These are phyloP conservation scores for Amphipyra berbera DNA, from an alignment of 2,888 invertebrate species.

Conservation along the genomic window DNA sequence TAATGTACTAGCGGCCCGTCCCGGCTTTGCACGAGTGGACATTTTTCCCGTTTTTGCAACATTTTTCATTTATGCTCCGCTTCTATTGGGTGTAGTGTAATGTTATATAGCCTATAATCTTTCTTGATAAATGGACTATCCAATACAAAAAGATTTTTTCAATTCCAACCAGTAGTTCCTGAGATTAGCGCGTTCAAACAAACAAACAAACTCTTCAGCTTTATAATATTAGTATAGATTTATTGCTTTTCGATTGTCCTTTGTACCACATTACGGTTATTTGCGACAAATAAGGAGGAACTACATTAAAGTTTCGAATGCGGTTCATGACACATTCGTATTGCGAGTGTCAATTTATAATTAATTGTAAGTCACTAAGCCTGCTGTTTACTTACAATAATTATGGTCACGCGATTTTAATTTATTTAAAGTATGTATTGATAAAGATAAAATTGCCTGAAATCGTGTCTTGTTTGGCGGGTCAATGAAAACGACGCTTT, in stretches of 20 bases:
- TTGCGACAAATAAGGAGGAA: constrained; percentile 18
- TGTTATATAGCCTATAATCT: no score
- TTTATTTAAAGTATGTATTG: constrained; percentile 14
- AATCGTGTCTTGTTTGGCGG: constrained; percentile 26
- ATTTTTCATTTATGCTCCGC: no score
- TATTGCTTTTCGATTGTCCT: constrained; percentile 17
- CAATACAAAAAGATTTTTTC: no score
- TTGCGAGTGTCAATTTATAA: background rate
- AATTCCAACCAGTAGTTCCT: no score
- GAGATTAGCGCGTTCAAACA: no score
- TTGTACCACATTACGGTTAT: constrained; percentile 24
- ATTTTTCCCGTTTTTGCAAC: no score
- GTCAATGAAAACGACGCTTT: constrained; percentile 34
- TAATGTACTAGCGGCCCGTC: constrained; percentile 4
- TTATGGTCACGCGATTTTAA: constrained; percentile 8
- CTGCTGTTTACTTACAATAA: background rate
- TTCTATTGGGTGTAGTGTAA: no score
- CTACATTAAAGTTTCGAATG: constrained; percentile 9
- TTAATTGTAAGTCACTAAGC: background rate
- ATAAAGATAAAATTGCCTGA: constrained; percentile 9
- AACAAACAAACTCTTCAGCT: no score
- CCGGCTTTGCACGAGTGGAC: no score
- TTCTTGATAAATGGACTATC: no score
- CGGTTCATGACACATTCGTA: constrained; percentile 6
- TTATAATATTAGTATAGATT: no score